Base-by-base conservation (phyloP, 2,797 vertebrate genomes). In the Rallus crepitans region DNA sequence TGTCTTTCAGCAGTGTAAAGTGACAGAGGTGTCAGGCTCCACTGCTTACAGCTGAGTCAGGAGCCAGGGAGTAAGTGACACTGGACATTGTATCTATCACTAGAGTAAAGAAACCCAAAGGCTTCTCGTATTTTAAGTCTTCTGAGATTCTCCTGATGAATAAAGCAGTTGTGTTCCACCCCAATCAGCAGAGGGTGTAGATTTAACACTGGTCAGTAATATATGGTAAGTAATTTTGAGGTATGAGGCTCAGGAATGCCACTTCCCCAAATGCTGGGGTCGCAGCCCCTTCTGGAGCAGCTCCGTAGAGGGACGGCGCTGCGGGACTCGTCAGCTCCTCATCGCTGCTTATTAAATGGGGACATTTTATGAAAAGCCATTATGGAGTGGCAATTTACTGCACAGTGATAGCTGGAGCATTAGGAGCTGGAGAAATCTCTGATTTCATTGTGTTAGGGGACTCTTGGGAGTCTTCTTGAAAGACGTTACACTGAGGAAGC, bases 341-440 rank as follows among this genome's bases (percentile, higher is more conserved):
- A 2, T 70, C 59, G 16, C 37, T 14, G 69, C 63, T 79, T 40
- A 82, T 72, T 84, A 82, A 93, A 72, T 0, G 0, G 10, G 33
- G 75, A 53, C n/a, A 18, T 47, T 73, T 94, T 28, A 77, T 40
- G 48, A 77, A 80, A 89, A 94, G 87, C 65, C 76, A 85, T 93
- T 79, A 91, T 10, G 63, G 87, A 87, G 81, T 15, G 3, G 11
- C 87, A 80, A 61, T 93, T 89, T 76, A 89, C 84, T 66, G 77
- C 60, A 20, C 37, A 45, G 64, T 7, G 79, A 89, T 70, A 80
- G 92, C 84, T 82, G 52, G 42, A 93, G 70, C 70, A 71, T 86
- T 71, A 90, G 45, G 70, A 88, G 80, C 57, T 63, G 72, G 24
- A 90, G 78, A 72, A 92, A 82, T 40, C 75, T 94, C 78, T n/a